phyloP scores from a whole-genome alignment of 92 coral and sea anemone species.

The Porites divaricata region DNA sequence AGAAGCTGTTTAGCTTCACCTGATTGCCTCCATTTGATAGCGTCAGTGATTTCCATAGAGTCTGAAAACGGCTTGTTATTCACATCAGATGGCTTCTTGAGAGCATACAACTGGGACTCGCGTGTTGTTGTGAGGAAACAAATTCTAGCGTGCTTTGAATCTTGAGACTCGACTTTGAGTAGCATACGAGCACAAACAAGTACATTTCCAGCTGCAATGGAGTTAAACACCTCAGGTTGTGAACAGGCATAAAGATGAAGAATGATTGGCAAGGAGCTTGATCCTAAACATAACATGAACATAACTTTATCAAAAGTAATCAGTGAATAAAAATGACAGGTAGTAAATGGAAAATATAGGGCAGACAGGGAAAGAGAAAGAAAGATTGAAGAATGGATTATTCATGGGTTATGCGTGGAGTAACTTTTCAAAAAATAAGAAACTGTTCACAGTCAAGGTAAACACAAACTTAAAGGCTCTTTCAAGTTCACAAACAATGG shows the following conservation, averaged over 20 bases:
- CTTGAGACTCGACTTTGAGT: slow-evolving; percentile 37
- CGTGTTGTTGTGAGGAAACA: slow-evolving; percentile 57
- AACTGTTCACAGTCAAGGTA: too few species aligned
- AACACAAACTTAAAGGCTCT: too few species aligned
- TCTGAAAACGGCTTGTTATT: slow-evolving; percentile 47
- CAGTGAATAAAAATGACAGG: not conserved
- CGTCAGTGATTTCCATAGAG: slow-evolving; percentile 10
- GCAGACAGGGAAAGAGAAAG: too few species aligned
- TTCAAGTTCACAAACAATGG: too few species aligned
- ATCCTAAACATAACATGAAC: slow-evolving; percentile 24
- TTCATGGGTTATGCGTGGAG: too few species aligned
- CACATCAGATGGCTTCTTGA: slow-evolving; percentile 41
- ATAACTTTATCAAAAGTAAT: not conserved
- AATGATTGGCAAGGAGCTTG: slow-evolving; percentile 53
- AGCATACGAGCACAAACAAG: slow-evolving; percentile 67
- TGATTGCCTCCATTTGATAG: slow-evolving; percentile 54
- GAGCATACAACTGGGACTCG: slow-evolving; percentile 49
- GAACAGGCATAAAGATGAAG: slow-evolving; percentile 60
- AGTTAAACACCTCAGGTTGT: slow-evolving; percentile 46
- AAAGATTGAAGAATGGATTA: too few species aligned
- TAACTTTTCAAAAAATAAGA: too few species aligned
- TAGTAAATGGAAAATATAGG: too few species aligned
- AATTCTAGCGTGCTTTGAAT: slow-evolving; percentile 20
- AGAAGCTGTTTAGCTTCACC: slow-evolving; percentile 56
- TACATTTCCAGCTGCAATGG: slow-evolving; percentile 59